Base-by-base conservation (phyloP, 2,888 invertebrate species). In the Drosophila heteroneura region DNA sequence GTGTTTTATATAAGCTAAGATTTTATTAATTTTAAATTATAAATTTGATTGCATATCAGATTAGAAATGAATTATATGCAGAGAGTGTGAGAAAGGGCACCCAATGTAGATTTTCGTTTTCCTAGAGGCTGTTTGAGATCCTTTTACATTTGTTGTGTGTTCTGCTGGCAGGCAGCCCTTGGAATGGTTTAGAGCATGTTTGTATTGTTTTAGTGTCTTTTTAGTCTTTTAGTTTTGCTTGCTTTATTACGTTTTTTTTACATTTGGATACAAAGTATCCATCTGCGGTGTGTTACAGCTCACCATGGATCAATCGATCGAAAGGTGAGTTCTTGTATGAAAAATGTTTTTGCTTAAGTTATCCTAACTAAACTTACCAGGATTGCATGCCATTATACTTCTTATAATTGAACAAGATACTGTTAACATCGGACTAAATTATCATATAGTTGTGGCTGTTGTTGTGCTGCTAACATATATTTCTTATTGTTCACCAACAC, bases 271-370 rank as follows among this genome's bases (percentile, higher is more conserved):
- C 7, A 4, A 37, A 16, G 7, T 6, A 37, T 37, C 0, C 7
- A 16, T 16, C 37, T 37, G 7, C 16, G 0, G 3, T 3, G 0
- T 12, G 10, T n/a, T 5, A 41, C 5, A 41, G n/a, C 5, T 41
- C 12, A 44, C 7, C 16, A 22, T 16, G 2, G 47, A 22, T 22
- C 0, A 47, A 4, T 7, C 22, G 0, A 2, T 22, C 7, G 7
- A 22, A 47, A 22, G 22, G 22, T 22, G 1, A 44, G 22, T 44
- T 16, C 4, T 14, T 44, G 2, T 2, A 44, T n/a, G 10, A n/a
- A 44, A 3, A 12, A 10, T 12, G 5, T 44, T 44, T 44, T 3
- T 5, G 6, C 0, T 5, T 12, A n/a, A 44, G 5, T 44, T n/a
- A n/a, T 3, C 3, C 0, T 47, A 47, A 14, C 14, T 2, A 47